These are phyloP conservation scores for Chloroclystis v-ata DNA, from an alignment of 2,888 invertebrate species.

Conservation along the genomic window DNA sequence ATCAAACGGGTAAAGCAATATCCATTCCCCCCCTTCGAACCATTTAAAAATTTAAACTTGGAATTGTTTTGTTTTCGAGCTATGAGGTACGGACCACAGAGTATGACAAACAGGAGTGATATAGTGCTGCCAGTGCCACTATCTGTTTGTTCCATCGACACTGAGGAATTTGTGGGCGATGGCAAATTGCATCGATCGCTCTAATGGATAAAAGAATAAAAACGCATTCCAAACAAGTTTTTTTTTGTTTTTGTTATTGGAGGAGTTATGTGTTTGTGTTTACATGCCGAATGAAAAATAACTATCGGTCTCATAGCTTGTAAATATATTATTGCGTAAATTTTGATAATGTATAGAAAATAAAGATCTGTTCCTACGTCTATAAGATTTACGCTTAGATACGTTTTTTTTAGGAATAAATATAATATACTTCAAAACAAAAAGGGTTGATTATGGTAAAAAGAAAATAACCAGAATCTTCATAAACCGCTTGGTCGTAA, in stretches of 20 bases:
- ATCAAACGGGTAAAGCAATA: too few species aligned
- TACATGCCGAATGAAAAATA: too few species aligned
- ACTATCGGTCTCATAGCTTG: too few species aligned
- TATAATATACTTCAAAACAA: slow-evolving; percentile 29
- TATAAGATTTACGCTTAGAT: too few species aligned
- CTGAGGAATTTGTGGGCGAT: slow-evolving; percentile 72
- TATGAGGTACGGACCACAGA: slow-evolving; percentile 1
- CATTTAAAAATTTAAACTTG: neutral
- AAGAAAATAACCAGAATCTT: slow-evolving; percentile 41
- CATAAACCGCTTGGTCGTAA: slow-evolving; percentile 55
- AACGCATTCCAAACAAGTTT: slow-evolving; percentile 48
- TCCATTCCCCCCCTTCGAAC: neutral
- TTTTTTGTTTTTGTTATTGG: slow-evolving; percentile 35
- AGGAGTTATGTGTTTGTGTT: slow-evolving; percentile 24
- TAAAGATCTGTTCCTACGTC: too few species aligned
- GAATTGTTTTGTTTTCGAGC: neutral
- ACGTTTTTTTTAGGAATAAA: too few species aligned
- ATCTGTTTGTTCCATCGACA: slow-evolving; percentile 53
- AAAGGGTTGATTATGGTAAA: slow-evolving; percentile 43
- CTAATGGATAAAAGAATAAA: slow-evolving; percentile 56
- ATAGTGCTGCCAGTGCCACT: slow-evolving; percentile 38
- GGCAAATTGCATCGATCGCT: slow-evolving; percentile 72
- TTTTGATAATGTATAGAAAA: too few species aligned
- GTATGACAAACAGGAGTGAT: slow-evolving; percentile 18
- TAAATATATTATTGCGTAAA: too few species aligned